Evolutionary conservation across 2,113 vertebrate species (phyloP), one percentile per base, ranked within the genome.

Genomic region (Platycercus adscitus): DNA sequence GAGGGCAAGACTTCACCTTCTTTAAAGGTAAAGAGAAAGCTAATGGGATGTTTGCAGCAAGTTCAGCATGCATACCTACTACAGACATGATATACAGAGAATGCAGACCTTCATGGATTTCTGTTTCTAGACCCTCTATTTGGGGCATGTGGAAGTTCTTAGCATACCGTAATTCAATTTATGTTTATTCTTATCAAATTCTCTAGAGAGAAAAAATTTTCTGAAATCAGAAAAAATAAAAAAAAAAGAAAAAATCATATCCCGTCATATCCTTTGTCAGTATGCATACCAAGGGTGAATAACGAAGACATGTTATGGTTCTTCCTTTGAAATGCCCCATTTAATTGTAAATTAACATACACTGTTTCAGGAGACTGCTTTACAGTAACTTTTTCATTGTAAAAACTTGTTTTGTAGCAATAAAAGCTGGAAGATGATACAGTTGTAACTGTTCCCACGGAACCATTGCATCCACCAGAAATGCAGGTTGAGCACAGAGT

Each of bases 21-120:
- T 66, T 81, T 70, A 31, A 81, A 76, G 23, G 20, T 61, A 73
- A 75, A 81, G 19, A 21, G 19, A 89, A 5, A 53, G 41, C 3
- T 52, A 61, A 64, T 3, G n/a, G 5, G 17, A 39, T 6, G 39
- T 28, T 35, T 60, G 46, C 26, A 81, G 35, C 5, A 50, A 76
- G n/a, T 11, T 56, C 39, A 65, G 20, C 20, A 35, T 17, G 5
- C 2, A 2, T 15, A 53, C 7, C 17, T 68, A 23, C 12, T 26
- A 13, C 1, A 6, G 31, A 53, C 17, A 72, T 65, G 9, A 31
- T 11, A 47, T 0, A 60, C 0, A 61, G 12, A 55, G 17, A 64
- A 81, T 17, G 14, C 10, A 70, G 31, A 56, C 2, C 10, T 47
- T 55, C 24, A 33, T 20, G 6, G 9, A 35, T 43, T 73, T 79